phyloP scores from a whole-genome alignment of 2,113 vertebrate genomes.

The Zapornia atra region DNA sequence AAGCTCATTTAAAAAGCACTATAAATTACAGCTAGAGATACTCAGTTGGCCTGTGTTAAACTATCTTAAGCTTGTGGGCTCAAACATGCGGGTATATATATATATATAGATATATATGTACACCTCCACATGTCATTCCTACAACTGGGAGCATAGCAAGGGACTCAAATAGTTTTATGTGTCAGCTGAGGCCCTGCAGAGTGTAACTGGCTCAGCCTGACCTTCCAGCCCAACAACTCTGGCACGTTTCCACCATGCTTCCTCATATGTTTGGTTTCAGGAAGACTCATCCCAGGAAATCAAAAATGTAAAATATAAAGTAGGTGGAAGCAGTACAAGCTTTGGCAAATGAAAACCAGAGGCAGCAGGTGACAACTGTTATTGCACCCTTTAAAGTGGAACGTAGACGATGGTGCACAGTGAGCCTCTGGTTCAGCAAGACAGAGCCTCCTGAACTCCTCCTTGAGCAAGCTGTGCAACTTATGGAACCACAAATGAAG shows the following conservation, averaged over 20 bases:
- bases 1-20: neutral
- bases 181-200: neutral
- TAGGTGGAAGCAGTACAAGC: neutral
- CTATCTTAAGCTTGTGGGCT: neutral
- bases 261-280: neutral
- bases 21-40: neutral
- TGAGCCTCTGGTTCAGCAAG: neutral
- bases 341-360: neutral
- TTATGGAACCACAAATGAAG: rapidly evolving
- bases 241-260: neutral
- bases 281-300: neutral
- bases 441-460: neutral
- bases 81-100: neutral
- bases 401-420: rapidly evolving
- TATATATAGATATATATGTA: too few relatives aligned
- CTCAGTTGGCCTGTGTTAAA: neutral
- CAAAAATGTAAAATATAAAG: neutral
- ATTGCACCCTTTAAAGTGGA: neutral
- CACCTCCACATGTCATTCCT: neutral
- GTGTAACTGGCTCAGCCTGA: neutral
- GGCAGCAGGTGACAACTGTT: neutral
- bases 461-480: neutral
- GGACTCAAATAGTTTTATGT: neutral
- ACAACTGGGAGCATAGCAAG: neutral
- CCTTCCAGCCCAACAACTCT: neutral